phyloP scores from a whole-genome alignment of 2,797 vertebrate species.

The Gymnoscopelus braueri region DNA sequence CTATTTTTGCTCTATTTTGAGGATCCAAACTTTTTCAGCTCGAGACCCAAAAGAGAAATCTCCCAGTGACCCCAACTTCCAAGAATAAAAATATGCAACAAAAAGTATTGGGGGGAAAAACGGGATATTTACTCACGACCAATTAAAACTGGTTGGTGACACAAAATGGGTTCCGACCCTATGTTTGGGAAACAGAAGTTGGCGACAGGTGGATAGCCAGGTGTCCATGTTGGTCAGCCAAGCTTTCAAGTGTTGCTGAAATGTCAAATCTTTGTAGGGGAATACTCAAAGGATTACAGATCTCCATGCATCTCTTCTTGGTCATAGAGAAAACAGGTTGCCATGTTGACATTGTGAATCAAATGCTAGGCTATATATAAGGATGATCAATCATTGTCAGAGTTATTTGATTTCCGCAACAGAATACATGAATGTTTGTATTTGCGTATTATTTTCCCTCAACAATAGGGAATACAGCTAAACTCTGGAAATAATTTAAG shows the following conservation, averaged over 20 bases:
- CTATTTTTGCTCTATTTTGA: too few relatives aligned
- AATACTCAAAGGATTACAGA: conserved; percentile 6
- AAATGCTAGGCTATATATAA: neutral
- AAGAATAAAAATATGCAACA: too few relatives aligned
- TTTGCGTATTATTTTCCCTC: neutral
- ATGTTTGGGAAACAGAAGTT: neutral
- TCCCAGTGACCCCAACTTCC: too few relatives aligned
- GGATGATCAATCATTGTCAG: neutral
- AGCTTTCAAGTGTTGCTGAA: conserved; percentile 37
- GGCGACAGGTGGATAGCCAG: conserved; percentile 66
- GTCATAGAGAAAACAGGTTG: neutral
- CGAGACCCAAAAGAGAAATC: too few relatives aligned
- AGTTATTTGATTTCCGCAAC: neutral
- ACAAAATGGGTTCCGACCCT: conserved; percentile 3
- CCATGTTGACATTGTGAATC: neutral
- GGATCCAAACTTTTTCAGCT: too few relatives aligned
- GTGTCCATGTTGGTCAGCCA: conserved; percentile 39
- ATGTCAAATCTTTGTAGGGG: conserved; percentile 25
- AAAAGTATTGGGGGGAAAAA: too few relatives aligned
- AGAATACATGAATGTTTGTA: neutral
- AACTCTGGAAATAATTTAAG: conserved; percentile 10
- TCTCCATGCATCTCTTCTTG: neutral
- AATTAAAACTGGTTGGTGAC: conserved; percentile 1
- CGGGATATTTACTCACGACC: too few relatives aligned
- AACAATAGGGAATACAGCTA: neutral